Conservation (phyloP, 2,797 vertebrate genomes). For the Amblyraja radiata region DNA sequence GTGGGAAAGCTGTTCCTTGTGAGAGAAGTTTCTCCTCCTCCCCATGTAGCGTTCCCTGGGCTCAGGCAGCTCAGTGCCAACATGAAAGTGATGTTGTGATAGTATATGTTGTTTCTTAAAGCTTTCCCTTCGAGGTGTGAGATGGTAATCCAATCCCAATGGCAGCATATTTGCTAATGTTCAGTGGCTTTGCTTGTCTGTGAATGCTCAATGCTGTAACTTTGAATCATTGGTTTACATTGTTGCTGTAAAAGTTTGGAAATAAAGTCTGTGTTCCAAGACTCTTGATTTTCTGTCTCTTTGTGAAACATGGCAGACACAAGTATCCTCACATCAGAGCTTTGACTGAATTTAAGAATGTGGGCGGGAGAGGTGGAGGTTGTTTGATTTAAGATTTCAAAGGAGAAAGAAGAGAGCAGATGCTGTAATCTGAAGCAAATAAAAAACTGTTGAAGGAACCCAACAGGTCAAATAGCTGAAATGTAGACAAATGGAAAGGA, state of each 20-base stretch:
- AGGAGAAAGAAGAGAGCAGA: too few species aligned
- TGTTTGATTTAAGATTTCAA: too few species aligned
- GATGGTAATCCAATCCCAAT: slow-evolving; percentile 51
- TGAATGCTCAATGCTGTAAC: slow-evolving; percentile 78
- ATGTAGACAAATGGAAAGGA: too few species aligned
- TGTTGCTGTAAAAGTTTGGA: slow-evolving; percentile 92
- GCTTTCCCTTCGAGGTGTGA: slow-evolving; percentile 40
- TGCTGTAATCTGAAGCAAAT: too few species aligned
- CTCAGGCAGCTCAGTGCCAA: neutral
- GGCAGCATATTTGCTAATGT: slow-evolving; percentile 46
- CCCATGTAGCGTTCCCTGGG: neutral
- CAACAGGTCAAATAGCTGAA: too few species aligned
- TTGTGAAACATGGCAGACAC: neutral
- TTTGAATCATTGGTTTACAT: slow-evolving; percentile 86
- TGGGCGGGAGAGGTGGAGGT: too few species aligned
- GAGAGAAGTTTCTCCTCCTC: neutral
- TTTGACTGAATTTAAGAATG: neutral
- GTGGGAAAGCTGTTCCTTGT: neutral
- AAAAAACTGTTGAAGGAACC: too few species aligned
- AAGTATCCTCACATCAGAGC: neutral
- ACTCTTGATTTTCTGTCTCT: neutral
- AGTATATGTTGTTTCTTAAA: slow-evolving; percentile 39
- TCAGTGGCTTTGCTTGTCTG: slow-evolving; percentile 80
- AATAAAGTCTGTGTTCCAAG: slow-evolving; percentile 81
- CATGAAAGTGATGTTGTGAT: neutral